These are phyloP conservation scores for Penaeus vannamei DNA, from an alignment of 1,140 invertebrate genomes.

Conservation along the genomic window DNA sequence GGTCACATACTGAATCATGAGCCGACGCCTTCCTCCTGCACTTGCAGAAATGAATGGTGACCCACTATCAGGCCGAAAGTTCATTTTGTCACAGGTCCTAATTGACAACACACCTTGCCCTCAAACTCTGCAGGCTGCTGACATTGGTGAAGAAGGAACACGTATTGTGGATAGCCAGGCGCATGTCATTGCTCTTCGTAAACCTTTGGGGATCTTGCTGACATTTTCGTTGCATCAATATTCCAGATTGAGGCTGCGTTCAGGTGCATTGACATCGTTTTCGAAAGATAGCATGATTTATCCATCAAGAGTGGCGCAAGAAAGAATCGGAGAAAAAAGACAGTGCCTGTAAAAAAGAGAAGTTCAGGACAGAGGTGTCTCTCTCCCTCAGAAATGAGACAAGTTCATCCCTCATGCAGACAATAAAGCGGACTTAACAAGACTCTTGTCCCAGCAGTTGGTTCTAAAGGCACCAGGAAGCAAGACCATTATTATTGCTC, in stretches of 20 bases:
- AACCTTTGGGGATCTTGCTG: conserved; percentile 24
- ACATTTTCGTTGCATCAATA: conserved; percentile 19
- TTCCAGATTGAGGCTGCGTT: conserved; percentile 33
- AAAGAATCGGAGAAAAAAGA: conserved; percentile 29
- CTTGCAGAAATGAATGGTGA: conserved; percentile 36
- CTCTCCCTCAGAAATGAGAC: conserved; percentile 20
- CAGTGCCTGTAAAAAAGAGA: conserved; percentile 37
- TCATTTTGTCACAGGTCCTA: neutral
- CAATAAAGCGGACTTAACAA: conserved; percentile 24
- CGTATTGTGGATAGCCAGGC: conserved; percentile 38
- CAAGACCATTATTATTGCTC: conserved; percentile 28
- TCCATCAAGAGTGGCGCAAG: conserved; percentile 39
- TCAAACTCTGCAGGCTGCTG: neutral
- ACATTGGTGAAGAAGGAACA: conserved; percentile 35
- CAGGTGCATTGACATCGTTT: conserved; percentile 33
- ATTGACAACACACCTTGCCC: conserved; percentile 17
- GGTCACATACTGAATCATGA: conserved; percentile 31
- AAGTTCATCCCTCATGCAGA: conserved; percentile 25
- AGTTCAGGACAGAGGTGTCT: neutral
- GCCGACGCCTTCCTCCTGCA: neutral
- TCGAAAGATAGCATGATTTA: conserved; percentile 34
- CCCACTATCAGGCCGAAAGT: conserved; percentile 27
- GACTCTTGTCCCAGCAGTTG: conserved; percentile 18
- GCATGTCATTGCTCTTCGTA: conserved; percentile 29
- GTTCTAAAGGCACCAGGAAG: conserved; percentile 18